Percentiles rank a stretch among this genome's conserved stretches.
phyloP scores from a whole-genome alignment of 2,113 vertebrate species.

The Onychorhynchus coronatus region DNA sequence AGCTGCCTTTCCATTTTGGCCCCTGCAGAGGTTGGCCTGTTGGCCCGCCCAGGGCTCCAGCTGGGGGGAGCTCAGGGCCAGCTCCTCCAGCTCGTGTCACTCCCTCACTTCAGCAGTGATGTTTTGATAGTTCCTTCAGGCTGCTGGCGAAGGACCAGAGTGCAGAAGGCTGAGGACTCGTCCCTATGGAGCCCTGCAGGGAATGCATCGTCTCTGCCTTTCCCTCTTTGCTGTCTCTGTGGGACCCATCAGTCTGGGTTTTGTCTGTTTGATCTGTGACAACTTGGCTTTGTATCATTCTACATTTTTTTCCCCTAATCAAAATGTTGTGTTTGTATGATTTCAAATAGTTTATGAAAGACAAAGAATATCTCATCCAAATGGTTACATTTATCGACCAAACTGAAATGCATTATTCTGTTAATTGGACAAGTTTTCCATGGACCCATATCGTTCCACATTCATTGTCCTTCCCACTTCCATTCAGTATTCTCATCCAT shows the following conservation, averaged over 20 bases:
- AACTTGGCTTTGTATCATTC: not conserved
- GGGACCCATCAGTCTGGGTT: not conserved
- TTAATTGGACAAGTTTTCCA: constrained; percentile 11
- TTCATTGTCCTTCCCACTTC: not conserved
- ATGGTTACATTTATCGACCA: not conserved
- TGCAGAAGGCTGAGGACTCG: not conserved
- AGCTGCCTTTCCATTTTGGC: fast-evolving
- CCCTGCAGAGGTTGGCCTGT: fast-evolving
- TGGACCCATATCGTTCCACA: not conserved
- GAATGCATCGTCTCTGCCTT: fast-evolving
- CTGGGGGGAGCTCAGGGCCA: not conserved
- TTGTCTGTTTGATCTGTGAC: not conserved
- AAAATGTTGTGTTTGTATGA: not conserved
- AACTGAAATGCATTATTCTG: constrained; percentile 4
- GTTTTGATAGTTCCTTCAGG: not conserved
- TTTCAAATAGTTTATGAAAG: not conserved
- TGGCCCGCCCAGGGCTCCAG: not conserved
- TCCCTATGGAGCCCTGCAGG: fast-evolving
- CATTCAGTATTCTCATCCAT: not conserved
- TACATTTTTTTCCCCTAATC: not conserved
- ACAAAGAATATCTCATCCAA: not conserved
- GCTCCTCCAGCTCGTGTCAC: not conserved
- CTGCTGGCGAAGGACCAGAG: not conserved
- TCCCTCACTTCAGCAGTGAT: not conserved
- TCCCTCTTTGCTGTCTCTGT: not conserved